phyloP scores from a whole-genome alignment of 2,797 vertebrate species.

The Argya squamiceps region DNA sequence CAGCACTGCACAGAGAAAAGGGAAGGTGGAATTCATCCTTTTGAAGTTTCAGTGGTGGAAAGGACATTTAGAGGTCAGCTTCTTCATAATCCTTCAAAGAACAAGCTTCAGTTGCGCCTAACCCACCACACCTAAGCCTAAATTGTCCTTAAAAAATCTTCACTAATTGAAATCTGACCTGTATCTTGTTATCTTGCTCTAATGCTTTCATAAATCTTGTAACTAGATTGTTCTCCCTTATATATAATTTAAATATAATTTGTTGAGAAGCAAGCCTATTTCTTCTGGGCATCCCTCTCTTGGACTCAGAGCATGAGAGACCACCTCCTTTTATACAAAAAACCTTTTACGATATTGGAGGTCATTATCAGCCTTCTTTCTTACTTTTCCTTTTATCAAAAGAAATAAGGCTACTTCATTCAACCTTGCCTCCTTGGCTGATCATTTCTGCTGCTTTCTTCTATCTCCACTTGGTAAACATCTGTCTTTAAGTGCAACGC shows the following conservation, averaged over 20 bases:
- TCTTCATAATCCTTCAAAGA: background rate
- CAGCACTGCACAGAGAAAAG: background rate
- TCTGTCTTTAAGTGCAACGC: background rate
- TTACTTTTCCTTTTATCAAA: background rate
- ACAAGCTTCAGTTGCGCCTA: background rate
- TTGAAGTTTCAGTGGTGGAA: background rate
- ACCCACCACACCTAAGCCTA: background rate
- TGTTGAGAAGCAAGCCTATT: background rate
- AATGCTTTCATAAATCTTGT: background rate
- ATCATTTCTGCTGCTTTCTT: background rate
- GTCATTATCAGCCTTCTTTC: background rate
- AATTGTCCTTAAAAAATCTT: background rate
- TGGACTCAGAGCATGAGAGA: background rate
- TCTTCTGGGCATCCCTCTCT: background rate
- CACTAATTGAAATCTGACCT: background rate
- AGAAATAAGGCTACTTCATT: background rate
- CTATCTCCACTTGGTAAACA: background rate
- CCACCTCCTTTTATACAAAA: background rate
- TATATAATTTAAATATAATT: background rate
- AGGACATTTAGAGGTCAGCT: background rate
- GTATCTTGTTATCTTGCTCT: background rate
- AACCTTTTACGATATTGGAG: background rate
- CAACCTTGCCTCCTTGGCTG: background rate
- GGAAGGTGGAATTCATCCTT: background rate
- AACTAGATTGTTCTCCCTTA: background rate